Base-by-base conservation (phyloP, 2,888 invertebrate genomes). In the Xylocampa areola region DNA sequence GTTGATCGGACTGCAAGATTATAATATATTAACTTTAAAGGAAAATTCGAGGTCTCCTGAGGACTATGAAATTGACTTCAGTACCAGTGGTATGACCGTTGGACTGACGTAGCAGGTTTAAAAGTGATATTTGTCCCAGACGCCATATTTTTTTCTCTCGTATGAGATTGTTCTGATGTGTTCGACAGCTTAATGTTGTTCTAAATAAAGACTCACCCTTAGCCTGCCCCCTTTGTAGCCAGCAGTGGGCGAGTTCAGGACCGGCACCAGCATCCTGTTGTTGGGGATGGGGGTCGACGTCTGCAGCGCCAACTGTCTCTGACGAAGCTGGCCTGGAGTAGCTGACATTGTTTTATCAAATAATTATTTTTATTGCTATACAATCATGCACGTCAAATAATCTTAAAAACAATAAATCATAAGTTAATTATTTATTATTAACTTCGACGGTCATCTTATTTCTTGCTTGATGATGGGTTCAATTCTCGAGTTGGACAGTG, bases 1-100 rank as follows among this genome's bases (percentile, higher is more conserved):
- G 94, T 39, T 95, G 94, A 41, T 94, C 93, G 2, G 95, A 91
- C 88, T 95, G 91, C 0, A 53, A 37, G 48, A 19, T 17, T 25
- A 41, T 13, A 33, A 16, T 16, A 16, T 32, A 2, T 32, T 14
- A 5, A 1, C 7, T 1, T 32, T 32, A n/a, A n/a, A n/a, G n/a
- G n/a, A n/a, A n/a, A n/a, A n/a, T n/a, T n/a, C n/a, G n/a, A n/a
- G n/a, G n/a, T n/a, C n/a, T n/a, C n/a, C n/a, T n/a, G n/a, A n/a
- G n/a, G n/a, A n/a, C n/a, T n/a, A n/a, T n/a, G n/a, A n/a, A n/a
- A n/a, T n/a, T n/a, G n/a, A n/a, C n/a, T n/a, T n/a, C n/a, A n/a
- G n/a, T n/a, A n/a, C n/a, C n/a, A n/a, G n/a, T n/a, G n/a, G n/a
- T n/a, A n/a, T n/a, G n/a, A n/a, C n/a, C n/a, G n/a, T n/a, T n/a